Conservation (phyloP, 2,888 invertebrate species). For the Charanyca ferruginea region DNA sequence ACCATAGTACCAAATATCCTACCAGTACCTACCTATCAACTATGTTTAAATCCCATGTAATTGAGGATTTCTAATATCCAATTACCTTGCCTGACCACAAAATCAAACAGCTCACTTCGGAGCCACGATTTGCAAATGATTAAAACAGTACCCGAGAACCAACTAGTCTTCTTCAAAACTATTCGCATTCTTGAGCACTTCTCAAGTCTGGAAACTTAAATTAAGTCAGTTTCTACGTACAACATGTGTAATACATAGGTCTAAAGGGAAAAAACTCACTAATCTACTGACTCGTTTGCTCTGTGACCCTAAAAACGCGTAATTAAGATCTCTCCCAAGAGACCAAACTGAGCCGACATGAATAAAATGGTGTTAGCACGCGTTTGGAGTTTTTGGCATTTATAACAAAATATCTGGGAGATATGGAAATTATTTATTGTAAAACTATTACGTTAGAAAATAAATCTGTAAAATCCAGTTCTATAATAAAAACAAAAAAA, state of each 20-base stretch:
- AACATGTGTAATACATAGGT: slow-evolving; percentile 34
- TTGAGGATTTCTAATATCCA: background rate
- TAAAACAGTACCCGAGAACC: slow-evolving; percentile 7
- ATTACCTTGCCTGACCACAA: background rate
- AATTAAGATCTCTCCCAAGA: slow-evolving; percentile 70
- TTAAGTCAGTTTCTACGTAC: slow-evolving; percentile 27
- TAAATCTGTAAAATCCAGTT: background rate
- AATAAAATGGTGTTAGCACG: slow-evolving; percentile 44
- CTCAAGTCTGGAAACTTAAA: slow-evolving; percentile 44
- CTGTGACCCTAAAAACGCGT: slow-evolving; percentile 71
- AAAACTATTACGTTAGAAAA: background rate
- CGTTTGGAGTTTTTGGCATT: slow-evolving; percentile 26
- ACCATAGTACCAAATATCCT: too few species aligned
- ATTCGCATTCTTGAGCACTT: slow-evolving; percentile 28
- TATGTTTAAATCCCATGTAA: background rate
- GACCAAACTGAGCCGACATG: slow-evolving; percentile 49
- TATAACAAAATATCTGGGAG: slow-evolving; percentile 1
- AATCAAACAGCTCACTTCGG: slow-evolving; percentile 1
- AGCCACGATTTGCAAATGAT: slow-evolving; percentile 17
- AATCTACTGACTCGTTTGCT: slow-evolving; percentile 71
- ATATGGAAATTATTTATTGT: slow-evolving; percentile 5
- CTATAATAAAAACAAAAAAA: background rate
- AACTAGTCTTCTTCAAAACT: slow-evolving; percentile 40
- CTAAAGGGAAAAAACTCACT: slow-evolving; percentile 66
- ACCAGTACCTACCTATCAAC: background rate